A percentile compares a stretch with the other conserved stretches of the same genome.
Evolutionary conservation across 2,797 vertebrate genomes (phyloP).

Genomic region (Callimico goeldii): DNA sequence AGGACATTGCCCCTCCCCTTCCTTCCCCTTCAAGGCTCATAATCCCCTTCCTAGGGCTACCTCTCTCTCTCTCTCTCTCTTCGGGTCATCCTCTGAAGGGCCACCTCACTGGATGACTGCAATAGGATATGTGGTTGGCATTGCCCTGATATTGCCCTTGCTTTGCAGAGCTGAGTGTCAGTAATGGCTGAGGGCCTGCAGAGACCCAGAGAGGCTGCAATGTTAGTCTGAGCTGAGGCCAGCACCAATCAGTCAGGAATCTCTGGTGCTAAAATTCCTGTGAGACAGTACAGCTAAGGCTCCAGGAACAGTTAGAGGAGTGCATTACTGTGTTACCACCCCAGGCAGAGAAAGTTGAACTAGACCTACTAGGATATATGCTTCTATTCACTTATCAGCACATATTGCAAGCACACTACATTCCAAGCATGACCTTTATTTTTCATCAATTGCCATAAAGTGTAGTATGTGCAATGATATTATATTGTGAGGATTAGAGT

Average conservation of each 20-base stretch:
- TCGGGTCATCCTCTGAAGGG: not conserved
- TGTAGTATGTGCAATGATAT: not conserved
- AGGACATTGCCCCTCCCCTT: rapidly evolving
- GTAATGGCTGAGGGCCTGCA: not conserved
- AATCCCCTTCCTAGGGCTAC: not conserved
- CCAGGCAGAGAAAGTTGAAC: not conserved
- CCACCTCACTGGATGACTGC: not conserved
- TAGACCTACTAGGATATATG: not conserved
- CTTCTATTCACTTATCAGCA: not conserved
- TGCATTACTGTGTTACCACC: too few relatives aligned
- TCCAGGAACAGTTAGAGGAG: not conserved
- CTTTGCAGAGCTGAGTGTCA: not conserved
- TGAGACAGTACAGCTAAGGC: not conserved
- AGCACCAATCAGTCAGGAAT: not conserved
- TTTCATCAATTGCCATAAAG: not conserved
- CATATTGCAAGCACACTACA: not conserved
- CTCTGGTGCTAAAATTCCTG: not conserved
- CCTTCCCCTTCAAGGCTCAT: too few relatives aligned
- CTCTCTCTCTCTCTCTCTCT: too few relatives aligned
- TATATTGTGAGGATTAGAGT: not conserved
- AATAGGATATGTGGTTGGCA: not conserved
- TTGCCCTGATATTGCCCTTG: not conserved
- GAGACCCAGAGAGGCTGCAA: not conserved
- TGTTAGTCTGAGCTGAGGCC: not conserved
- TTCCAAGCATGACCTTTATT: not conserved